Base-by-base conservation (phyloP, 2,113 vertebrate genomes). In the Lates calcarifer region DNA sequence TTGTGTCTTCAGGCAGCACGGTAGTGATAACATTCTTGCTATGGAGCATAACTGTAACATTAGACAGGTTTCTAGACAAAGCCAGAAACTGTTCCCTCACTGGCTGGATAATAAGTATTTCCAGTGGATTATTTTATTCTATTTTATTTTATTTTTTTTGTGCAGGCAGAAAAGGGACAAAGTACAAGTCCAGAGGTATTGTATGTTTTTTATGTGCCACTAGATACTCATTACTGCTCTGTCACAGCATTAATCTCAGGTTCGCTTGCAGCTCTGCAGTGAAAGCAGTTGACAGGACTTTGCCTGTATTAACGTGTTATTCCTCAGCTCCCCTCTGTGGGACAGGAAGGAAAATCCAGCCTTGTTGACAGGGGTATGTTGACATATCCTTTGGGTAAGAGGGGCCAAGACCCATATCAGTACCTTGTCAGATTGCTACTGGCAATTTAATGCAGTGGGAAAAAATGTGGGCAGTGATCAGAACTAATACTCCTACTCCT, bases 21-120 rank as follows among this genome's bases (percentile, higher is more conserved):
- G 43, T 39, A 55, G 62, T 49, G 74, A 91, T 90, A 90, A 92
- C 74, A 91, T 90, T 94, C 89, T 82, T 89, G 65, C 77, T 22
- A 24, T 20, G 65, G 49, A 80, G 64, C 63, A 79, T 73, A 58
- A 64, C 76, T 77, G 89, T 89, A 94, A 93, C 87, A 87, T 70
- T 81, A 92, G 77, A 90, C 83, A 77, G 68, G 64, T 81, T 66
- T 79, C 70, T 78, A 80, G 81, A 84, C 86, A 86, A 91, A 90
- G 82, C 74, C 73, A 74, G 29, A 18, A 53, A 55, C 70, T 91
- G 87, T 87, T 86, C 58, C 28, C 31, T 51, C 29, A 49, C 60
- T 28, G 29, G 43, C 39, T 60, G 12, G 22, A 74, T 53, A 81
- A 55, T 60, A 74, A 51, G 28, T 9, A 14, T 15, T 84, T 70